These are phyloP conservation scores for Lutraria lutraria DNA, from an alignment of 2,888 invertebrate genomes.

Conservation along the genomic window DNA sequence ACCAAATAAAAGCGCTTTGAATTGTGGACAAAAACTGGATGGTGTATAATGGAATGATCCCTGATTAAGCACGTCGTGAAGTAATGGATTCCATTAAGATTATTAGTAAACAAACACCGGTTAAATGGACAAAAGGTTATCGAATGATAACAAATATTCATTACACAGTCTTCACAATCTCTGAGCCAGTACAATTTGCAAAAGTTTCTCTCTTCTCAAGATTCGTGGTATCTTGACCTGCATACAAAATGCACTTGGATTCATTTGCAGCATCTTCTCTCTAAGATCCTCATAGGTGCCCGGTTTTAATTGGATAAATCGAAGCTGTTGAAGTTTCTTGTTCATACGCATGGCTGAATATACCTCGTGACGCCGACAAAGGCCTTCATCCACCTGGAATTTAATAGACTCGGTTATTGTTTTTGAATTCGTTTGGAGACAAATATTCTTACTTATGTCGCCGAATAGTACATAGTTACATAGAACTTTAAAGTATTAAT, in stretches of 20 bases:
- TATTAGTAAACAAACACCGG: background rate
- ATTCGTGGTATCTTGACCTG: conserved; percentile 53
- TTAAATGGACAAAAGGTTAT: background rate
- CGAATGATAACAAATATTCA: background rate
- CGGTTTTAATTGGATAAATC: conserved; percentile 34
- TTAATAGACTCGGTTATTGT: background rate
- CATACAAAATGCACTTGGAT: conserved; percentile 30
- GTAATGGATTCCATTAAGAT: background rate
- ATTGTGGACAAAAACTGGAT: too few species aligned
- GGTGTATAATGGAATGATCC: background rate
- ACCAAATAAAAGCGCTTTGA: too few species aligned
- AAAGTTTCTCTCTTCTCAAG: conserved; percentile 35
- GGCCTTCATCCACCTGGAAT: conserved; percentile 44
- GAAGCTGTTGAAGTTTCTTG: conserved; percentile 33
- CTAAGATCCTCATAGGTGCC: conserved; percentile 37
- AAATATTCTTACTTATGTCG: too few species aligned
- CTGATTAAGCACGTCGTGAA: too few species aligned
- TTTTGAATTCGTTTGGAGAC: too few species aligned
- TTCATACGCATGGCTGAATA: conserved; percentile 29
- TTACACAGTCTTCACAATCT: background rate
- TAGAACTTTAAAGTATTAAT: too few species aligned
- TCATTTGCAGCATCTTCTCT: conserved; percentile 22
- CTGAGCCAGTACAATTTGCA: conserved; percentile 32
- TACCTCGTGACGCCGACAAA: conserved; percentile 32
- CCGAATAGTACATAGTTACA: too few species aligned